Percentiles rank a stretch among this genome's conserved stretches.
These are phyloP conservation scores for Bugulina stolonifera DNA, from an alignment of 2,888 invertebrate species.

Conservation along the genomic window DNA sequence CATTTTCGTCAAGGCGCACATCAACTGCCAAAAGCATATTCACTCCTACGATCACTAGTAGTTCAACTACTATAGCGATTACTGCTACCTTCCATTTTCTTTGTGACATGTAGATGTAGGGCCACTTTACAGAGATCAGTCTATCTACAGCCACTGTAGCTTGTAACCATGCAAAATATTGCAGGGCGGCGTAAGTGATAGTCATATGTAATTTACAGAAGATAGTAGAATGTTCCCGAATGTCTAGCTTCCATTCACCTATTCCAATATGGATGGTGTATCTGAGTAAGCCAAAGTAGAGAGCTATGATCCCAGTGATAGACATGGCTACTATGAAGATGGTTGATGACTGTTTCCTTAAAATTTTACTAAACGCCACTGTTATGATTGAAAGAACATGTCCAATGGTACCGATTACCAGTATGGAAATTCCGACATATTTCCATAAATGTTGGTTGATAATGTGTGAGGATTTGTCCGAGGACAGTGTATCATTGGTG, in stretches of 20 bases:
- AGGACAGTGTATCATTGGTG: too few relatives aligned
- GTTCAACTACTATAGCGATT: not conserved
- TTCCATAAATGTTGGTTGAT: constrained; percentile 33
- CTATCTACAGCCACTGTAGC: constrained; percentile 41
- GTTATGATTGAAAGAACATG: constrained; percentile 8
- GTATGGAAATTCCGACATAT: constrained; percentile 28
- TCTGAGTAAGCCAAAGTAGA: constrained; percentile 39
- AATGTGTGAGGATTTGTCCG: not conserved
- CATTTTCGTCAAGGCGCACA: constrained; percentile 61
- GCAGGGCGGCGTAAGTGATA: constrained; percentile 37
- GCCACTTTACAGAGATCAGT: constrained; percentile 37
- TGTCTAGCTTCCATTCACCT: constrained; percentile 31
- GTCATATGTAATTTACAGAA: constrained; percentile 37
- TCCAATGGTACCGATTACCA: constrained; percentile 9
- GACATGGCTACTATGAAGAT: constrained; percentile 9
- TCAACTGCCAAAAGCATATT: not conserved
- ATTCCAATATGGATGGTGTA: constrained; percentile 28
- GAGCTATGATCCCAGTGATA: constrained; percentile 27
- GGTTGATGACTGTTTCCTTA: not conserved
- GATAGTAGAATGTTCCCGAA: constrained; percentile 29
- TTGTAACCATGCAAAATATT: constrained; percentile 42
- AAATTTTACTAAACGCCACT: not conserved
- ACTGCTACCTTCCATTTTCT: not conserved
- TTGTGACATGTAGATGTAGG: constrained; percentile 30
- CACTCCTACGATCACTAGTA: not conserved